Conservation (phyloP, 2,113 vertebrate species). For the Myotis yumanensis region DNA sequence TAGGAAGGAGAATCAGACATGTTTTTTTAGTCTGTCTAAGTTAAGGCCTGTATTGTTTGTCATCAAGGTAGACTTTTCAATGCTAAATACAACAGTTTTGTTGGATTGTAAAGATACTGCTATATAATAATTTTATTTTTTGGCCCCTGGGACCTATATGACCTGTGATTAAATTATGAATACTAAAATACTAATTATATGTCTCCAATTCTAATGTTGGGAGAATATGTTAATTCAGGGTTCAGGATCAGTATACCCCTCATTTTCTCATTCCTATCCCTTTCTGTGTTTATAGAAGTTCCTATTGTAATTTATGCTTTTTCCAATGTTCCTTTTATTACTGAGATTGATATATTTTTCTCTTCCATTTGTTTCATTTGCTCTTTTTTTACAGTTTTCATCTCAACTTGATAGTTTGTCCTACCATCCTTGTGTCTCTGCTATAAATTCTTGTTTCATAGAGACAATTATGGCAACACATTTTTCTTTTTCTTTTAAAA, state of each 20-base stretch:
- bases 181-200: background rate
- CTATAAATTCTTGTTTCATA: background rate
- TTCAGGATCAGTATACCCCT: background rate
- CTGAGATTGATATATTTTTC: background rate
- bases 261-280: background rate
- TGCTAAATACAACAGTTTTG: background rate
- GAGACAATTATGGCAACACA: background rate
- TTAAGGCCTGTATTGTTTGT: background rate
- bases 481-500: background rate
- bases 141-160: background rate
- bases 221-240: background rate
- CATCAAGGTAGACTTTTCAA: background rate
- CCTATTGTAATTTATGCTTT: background rate
- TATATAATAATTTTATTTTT: background rate
- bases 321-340: background rate
- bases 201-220: background rate
- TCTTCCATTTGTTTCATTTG: background rate
- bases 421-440: background rate
- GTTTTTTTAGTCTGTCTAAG: background rate
- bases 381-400: background rate
- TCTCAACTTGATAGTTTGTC: background rate
- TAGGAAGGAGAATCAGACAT: background rate
- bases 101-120: background rate
- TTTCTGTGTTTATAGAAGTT: constrained; percentile 23
- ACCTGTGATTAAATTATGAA: background rate